Percentiles rank a stretch among this genome's conserved stretches.
Conservation (phyloP, 2,113 vertebrate genomes). For the Grantiella picta region DNA sequence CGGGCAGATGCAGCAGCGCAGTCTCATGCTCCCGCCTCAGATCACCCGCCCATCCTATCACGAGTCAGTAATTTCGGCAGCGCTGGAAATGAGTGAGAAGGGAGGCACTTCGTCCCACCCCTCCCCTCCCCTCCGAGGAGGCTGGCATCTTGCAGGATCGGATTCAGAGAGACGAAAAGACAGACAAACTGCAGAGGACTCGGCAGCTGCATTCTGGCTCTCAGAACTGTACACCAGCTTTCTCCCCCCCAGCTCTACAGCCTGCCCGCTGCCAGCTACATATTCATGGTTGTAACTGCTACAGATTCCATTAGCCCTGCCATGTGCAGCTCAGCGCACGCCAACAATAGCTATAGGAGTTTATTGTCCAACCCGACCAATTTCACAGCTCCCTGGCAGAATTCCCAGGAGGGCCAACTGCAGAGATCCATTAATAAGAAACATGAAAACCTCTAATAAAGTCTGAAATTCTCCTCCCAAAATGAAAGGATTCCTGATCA, state of each 20-base stretch:
- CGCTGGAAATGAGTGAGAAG: background rate
- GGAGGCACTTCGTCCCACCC: background rate
- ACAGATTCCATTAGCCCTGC: background rate
- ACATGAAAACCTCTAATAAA: background rate
- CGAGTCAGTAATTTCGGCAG: background rate
- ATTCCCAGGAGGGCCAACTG: conserved; percentile 31
- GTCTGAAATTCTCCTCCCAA: background rate
- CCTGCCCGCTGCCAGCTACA: conserved; percentile 35
- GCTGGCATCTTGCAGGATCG: background rate
- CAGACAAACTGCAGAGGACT: background rate
- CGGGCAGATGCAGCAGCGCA: background rate
- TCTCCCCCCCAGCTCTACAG: background rate
- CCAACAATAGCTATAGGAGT: background rate
- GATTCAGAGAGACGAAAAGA: background rate
- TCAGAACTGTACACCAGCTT: background rate
- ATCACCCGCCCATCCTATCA: background rate
- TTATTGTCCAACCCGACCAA: background rate
- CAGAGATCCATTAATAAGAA: background rate
- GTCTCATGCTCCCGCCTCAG: background rate
- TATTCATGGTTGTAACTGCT: background rate
- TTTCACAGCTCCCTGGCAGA: background rate
- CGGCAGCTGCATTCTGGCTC: background rate
- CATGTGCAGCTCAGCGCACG: background rate
- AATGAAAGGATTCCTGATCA: background rate
- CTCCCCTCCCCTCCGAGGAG: background rate